Percentiles rank a stretch among this genome's conserved stretches.
phyloP scores from a whole-genome alignment of 2,797 vertebrate genomes.

The Hemibagrus guttatus region DNA sequence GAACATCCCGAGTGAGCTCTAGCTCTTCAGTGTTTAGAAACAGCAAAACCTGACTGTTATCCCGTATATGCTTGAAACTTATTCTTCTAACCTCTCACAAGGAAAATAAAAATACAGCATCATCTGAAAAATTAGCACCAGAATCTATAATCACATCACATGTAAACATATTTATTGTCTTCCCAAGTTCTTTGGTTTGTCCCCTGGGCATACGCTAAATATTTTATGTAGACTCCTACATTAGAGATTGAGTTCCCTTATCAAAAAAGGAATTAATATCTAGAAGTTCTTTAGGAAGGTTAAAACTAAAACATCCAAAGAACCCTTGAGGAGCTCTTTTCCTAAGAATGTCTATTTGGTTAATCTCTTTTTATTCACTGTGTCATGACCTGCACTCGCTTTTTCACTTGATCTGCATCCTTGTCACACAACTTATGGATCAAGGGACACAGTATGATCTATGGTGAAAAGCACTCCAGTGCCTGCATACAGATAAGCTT shows the following conservation, averaged over 20 bases:
- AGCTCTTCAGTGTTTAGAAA: neutral
- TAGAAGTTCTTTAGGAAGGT: neutral
- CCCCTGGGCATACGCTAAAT: neutral
- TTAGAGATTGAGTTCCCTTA: too few species aligned
- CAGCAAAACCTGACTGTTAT: neutral
- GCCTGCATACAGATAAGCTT: slow-evolving; percentile 31
- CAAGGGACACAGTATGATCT: neutral
- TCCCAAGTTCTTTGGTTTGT: neutral
- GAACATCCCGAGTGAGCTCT: neutral
- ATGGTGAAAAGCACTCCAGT: neutral
- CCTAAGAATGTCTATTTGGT: neutral
- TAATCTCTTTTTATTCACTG: neutral
- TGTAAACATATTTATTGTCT: neutral
- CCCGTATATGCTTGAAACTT: neutral
- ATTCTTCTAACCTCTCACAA: neutral
- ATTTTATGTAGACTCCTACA: neutral
- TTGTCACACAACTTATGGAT: neutral
- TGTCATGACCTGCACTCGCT: neutral
- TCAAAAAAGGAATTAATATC: neutral
- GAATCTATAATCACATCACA: neutral
- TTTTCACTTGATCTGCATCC: slow-evolving; percentile 8
- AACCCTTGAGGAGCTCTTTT: neutral
- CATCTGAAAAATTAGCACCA: neutral
- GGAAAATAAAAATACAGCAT: neutral
- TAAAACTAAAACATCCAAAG: neutral